These are phyloP conservation scores for Accipiter virgatus DNA, from an alignment of 2,113 vertebrate genomes.

Conservation along the genomic window DNA sequence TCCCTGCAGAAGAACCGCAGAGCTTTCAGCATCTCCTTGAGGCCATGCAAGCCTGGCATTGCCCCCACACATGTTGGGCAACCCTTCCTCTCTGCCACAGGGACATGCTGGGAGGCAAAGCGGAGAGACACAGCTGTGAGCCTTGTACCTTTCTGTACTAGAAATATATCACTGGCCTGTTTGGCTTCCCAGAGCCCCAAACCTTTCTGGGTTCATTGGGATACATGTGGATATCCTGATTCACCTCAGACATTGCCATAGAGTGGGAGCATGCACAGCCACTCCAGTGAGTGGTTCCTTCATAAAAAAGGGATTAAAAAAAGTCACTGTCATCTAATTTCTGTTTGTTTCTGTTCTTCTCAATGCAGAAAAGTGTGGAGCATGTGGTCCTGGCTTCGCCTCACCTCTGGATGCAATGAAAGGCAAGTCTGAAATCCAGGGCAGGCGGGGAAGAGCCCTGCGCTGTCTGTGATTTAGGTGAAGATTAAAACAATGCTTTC, in stretches of 20 bases:
- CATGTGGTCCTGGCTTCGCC: conserved; percentile 86
- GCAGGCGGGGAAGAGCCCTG: neutral
- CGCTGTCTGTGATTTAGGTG: neutral
- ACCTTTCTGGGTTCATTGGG: neutral
- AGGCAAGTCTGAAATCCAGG: conserved; percentile 64
- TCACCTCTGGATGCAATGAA: conserved; percentile 90
- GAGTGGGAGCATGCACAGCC: accelerated
- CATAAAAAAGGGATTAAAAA: neutral
- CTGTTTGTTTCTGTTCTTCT: neutral
- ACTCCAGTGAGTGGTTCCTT: neutral
- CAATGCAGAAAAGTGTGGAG: conserved; percentile 71
- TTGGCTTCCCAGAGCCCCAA: neutral
- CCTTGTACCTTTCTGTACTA: neutral
- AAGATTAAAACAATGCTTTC: neutral
- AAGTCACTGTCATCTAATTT: accelerated
- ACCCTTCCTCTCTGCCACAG: neutral
- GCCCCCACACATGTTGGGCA: neutral
- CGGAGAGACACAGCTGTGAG: neutral
- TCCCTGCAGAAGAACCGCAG: neutral
- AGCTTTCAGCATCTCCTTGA: neutral
- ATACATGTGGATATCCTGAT: neutral
- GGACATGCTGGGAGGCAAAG: neutral
- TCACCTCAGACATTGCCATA: accelerated
- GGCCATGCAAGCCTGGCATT: neutral
- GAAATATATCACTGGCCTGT: too few species aligned